These are phyloP conservation scores for Rugalucina vietnamica DNA, from an alignment of 2,888 invertebrate species.

Conservation along the genomic window DNA sequence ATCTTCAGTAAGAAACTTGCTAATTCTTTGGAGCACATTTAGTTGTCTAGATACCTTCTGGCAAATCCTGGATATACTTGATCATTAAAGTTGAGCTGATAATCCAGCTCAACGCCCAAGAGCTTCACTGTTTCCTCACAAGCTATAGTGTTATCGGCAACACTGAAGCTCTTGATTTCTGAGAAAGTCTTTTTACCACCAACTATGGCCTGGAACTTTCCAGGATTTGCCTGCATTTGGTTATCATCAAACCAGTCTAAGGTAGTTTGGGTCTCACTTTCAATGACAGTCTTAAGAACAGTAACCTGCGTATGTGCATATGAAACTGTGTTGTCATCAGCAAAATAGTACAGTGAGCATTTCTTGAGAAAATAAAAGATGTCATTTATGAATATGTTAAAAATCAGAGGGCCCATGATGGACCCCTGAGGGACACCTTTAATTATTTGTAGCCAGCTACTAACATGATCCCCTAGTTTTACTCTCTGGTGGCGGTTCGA, in stretches of 20 bases:
- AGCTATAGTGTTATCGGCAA: neutral
- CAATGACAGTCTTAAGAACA: neutral
- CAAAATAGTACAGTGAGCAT: neutral
- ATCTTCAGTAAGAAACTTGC: neutral
- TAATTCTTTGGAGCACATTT: conserved; percentile 3
- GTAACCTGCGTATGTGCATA: neutral
- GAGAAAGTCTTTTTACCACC: neutral
- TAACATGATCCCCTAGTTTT: neutral
- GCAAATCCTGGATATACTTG: conserved; percentile 3
- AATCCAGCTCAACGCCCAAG: neutral
- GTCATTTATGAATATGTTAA: conserved; percentile 6
- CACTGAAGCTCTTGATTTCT: neutral
- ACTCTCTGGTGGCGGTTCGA: conserved; percentile 1
- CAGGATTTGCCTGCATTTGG: conserved; percentile 11
- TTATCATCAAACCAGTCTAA: neutral
- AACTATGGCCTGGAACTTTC: neutral
- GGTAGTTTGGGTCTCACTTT: neutral
- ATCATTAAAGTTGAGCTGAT: neutral
- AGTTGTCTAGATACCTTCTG: conserved; percentile 9
- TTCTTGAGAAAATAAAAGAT: neutral
- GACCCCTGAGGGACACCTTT: neutral
- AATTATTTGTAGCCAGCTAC: no score
- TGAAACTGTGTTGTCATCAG: neutral
- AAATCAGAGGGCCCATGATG: neutral
- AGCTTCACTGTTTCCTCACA: no score